A percentile compares a stretch with the other conserved stretches of the same genome.
Conservation (phyloP, 2,797 vertebrate species). For the Gymnopithys bicolor region DNA sequence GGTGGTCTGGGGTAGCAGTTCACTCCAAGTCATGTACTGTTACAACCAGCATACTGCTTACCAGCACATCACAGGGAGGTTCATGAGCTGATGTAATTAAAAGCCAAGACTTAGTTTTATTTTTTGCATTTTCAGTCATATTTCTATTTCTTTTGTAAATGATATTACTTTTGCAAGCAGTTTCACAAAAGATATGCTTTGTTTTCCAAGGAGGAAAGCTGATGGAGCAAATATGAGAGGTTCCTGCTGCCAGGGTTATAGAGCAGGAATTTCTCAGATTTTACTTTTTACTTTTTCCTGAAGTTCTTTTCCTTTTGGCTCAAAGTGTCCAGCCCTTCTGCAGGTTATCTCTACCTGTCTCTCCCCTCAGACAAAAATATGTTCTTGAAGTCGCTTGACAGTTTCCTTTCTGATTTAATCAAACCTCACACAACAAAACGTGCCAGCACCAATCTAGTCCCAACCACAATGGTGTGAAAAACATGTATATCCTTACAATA, state of each 20-base stretch:
- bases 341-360: not conserved
- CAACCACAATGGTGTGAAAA: not conserved
- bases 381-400: not conserved
- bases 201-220: not conserved
- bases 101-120: not conserved
- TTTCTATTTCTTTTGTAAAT: not conserved
- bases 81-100: not conserved
- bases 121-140: not conserved
- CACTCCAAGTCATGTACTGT: rapidly evolving
- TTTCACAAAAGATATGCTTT: not conserved
- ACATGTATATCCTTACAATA: not conserved
- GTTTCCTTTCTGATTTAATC: not conserved
- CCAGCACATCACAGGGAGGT: not conserved
- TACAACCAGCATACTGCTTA: not conserved
- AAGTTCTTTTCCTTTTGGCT: not conserved
- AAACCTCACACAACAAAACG: not conserved
- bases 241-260: not conserved
- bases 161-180: not conserved
- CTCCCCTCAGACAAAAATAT: not conserved
- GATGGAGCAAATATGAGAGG: not conserved
- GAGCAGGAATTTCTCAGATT: not conserved
- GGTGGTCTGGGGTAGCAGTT: not conserved
- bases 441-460: not conserved
- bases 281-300: not conserved
- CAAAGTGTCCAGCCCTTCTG: not conserved